Conservation (phyloP, 2,113 vertebrate genomes). For the Callospermophilus lateralis region DNA sequence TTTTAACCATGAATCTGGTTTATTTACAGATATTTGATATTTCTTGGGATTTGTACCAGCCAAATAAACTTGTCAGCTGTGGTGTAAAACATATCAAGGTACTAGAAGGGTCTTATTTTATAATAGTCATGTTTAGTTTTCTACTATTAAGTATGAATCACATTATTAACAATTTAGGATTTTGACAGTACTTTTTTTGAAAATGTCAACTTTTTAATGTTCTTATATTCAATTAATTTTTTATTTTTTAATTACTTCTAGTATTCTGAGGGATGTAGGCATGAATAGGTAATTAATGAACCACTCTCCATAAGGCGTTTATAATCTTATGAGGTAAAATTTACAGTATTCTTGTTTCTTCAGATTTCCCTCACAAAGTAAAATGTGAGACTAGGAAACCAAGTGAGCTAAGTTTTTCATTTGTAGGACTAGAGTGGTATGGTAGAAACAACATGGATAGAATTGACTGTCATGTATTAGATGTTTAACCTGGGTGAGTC, state of each 20-base stretch:
- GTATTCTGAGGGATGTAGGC: not conserved
- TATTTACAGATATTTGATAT: slow-evolving; percentile 96
- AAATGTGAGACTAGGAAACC: not conserved
- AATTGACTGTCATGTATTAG: not conserved
- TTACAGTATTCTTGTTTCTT: slow-evolving; percentile 32
- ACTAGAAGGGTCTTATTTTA: slow-evolving; percentile 78
- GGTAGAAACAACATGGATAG: not conserved
- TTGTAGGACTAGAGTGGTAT: not conserved
- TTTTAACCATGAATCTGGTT: slow-evolving; percentile 73
- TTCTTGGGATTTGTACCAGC: slow-evolving; percentile 98
- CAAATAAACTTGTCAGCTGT: slow-evolving; percentile 97
- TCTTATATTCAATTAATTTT: not conserved
- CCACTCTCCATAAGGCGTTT: slow-evolving; percentile 3
- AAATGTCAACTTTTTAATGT: slow-evolving; percentile 38
- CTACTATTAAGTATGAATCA: not conserved
- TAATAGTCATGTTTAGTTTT: not conserved
- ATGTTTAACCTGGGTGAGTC: not conserved
- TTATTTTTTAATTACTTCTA: not conserved
- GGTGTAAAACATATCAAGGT: slow-evolving; percentile 99
- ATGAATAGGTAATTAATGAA: slow-evolving; percentile 24
- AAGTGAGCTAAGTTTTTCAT: not conserved
- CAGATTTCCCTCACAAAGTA: slow-evolving; percentile 20
- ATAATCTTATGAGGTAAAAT: not conserved
- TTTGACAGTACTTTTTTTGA: slow-evolving; percentile 48
- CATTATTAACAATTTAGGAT: slow-evolving; percentile 35